Evolutionary conservation across 1,140 invertebrate species (phyloP).

Genomic region (Procambarus virginalis): DNA sequence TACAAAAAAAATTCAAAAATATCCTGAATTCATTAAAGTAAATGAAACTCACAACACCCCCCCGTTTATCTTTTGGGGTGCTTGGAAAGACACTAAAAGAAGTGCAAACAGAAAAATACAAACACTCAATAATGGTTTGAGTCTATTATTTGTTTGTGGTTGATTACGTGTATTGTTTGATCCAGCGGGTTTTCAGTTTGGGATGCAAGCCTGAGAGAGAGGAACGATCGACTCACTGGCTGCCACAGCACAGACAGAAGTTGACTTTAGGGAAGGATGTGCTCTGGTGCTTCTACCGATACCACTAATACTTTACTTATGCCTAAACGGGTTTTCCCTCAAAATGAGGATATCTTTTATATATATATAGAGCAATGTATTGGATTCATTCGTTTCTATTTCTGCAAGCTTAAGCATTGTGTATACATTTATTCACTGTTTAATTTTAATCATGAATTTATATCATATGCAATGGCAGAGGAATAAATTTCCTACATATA

Average conservation of each 20-base stretch:
- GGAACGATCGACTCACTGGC: background rate
- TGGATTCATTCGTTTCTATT: too few species aligned
- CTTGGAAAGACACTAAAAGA: background rate
- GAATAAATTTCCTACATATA: background rate
- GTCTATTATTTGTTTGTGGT: background rate
- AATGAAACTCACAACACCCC: background rate
- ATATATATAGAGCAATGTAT: too few species aligned
- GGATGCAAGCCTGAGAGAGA: constrained; percentile 26
- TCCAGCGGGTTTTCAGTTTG: constrained; percentile 31
- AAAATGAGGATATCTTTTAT: too few species aligned
- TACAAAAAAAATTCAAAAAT: background rate
- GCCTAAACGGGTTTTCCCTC: too few species aligned
- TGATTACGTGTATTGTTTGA: background rate
- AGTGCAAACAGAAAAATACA: background rate
- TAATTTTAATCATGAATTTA: too few species aligned
- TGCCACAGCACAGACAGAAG: background rate
- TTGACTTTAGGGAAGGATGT: background rate
- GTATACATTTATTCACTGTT: too few species aligned
- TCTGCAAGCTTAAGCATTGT: too few species aligned
- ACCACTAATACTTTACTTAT: too few species aligned
- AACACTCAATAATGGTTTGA: background rate
- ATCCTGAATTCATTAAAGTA: background rate
- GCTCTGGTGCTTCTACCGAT: background rate
- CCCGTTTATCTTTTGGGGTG: background rate
- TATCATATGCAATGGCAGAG: background rate